Evolutionary conservation across 2,113 vertebrate genomes (phyloP), one percentile per base, ranked within the genome.

Genomic region (Megaptera novaeangliae): DNA sequence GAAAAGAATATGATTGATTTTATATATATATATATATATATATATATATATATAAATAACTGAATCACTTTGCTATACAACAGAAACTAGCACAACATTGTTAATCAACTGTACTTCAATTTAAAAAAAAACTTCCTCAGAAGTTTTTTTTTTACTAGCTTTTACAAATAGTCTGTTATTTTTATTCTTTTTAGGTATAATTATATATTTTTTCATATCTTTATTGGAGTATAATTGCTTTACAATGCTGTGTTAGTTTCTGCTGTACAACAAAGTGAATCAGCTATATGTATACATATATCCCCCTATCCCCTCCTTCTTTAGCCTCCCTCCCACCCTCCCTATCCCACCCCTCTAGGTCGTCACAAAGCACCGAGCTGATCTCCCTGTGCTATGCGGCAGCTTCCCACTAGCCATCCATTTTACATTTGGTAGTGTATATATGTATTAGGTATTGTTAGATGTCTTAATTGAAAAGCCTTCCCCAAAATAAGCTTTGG

Each of bases 321-420:
- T 52, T 5, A 5, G 15, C 4, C 15, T 52, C 49, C 49, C 49
- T 52, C 46, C 46, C 46, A 49, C 46, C 2, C 46, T 49, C 49
- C 14, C 49, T 17, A 52, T 17, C 52, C 52, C 52, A 6, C 1
- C 52, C 52, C 52, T 52, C 52, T 52, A 52, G 52, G 52, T 52
- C 0, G 52, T 52, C 52, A 52, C 52, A 52, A 17, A 52, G 52
- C 52, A 52, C 15, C 0, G 0, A 52, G 52, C 15, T 52, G 52
- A 52, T 17, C 52, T 52, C 5, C 0, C 15, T 17, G 52, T 17
- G 52, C 52, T 18, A 17, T 52, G 52, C 15, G 0, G 52, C 52
- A 0, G 52, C 52, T 52, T 17, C 52, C 52, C 52, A 52, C 52
- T 52, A 52, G 52, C 5, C 15, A 52, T 52, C 52, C 5, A 52